Percentiles rank a stretch among this genome's conserved stretches.
Evolutionary conservation across 2,797 vertebrate genomes (phyloP).

Genomic region (Perodicticus potto): DNA sequence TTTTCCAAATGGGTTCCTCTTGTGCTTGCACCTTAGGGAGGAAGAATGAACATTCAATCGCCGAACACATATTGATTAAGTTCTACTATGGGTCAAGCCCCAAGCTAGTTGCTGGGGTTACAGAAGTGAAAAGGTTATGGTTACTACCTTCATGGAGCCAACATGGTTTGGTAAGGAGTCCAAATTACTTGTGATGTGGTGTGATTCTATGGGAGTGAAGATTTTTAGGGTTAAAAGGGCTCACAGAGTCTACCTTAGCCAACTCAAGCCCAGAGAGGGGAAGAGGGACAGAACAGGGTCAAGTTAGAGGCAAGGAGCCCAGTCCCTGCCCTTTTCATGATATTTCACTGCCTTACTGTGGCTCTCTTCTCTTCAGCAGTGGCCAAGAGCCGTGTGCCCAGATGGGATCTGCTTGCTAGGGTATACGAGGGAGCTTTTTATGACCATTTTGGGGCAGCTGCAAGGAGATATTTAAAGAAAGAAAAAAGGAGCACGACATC

Average conservation of each 20-base stretch:
- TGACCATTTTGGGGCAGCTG: neutral
- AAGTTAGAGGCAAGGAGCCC: neutral
- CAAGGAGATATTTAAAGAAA: neutral
- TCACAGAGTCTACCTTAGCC: neutral
- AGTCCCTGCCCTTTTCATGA: neutral
- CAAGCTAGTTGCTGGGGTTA: neutral
- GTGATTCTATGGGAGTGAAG: neutral
- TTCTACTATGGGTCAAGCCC: neutral
- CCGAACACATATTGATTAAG: neutral
- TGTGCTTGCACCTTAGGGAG: neutral
- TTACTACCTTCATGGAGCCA: neutral
- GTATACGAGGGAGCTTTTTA: neutral
- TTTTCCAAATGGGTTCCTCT: constrained; percentile 38
- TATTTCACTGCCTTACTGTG: neutral
- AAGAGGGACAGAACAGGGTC: neutral
- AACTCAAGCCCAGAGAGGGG: neutral
- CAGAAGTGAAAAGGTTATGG: neutral
- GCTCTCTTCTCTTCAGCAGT: neutral
- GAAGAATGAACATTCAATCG: constrained; percentile 7
- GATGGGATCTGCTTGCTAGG: neutral
- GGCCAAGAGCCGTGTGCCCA: neutral
- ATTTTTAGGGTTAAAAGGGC: neutral
- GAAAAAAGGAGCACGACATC: neutral
- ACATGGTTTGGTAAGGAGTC: neutral
- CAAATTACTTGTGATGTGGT: neutral